Evolutionary conservation across 2,888 invertebrate genomes (phyloP).

Genomic region (Ophioninae sp.): DNA sequence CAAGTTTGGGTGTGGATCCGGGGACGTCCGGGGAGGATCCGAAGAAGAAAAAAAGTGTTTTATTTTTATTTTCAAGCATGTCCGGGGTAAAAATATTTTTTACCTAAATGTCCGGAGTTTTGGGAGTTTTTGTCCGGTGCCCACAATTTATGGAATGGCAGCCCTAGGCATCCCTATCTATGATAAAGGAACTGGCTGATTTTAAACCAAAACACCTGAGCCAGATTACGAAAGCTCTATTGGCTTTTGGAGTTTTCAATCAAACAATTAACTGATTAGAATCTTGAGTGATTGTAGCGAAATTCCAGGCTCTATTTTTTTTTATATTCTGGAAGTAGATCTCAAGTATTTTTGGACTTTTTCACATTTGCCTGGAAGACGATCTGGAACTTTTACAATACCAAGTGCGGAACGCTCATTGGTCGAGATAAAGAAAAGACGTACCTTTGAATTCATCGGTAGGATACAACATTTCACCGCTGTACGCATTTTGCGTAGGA

Average conservation of each 20-base stretch:
- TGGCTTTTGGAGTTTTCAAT: too few relatives aligned
- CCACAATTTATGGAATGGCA: too few relatives aligned
- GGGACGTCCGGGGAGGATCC: too few relatives aligned
- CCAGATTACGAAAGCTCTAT: background rate
- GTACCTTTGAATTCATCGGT: constrained; percentile 76
- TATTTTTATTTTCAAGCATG: too few relatives aligned
- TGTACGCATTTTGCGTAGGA: constrained; percentile 73
- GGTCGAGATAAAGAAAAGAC: constrained; percentile 5
- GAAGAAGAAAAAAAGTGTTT: too few relatives aligned
- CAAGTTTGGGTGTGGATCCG: too few relatives aligned
- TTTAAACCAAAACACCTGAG: background rate
- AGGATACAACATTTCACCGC: constrained; percentile 71
- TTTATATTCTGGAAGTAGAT: background rate
- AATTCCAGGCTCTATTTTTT: background rate
- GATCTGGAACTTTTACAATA: background rate
- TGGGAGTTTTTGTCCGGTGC: too few relatives aligned
- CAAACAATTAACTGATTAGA: background rate
- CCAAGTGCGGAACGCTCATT: background rate
- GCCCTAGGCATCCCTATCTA: too few relatives aligned
- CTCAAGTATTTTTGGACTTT: background rate
- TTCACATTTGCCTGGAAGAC: background rate
- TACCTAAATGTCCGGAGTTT: too few relatives aligned
- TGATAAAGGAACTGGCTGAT: too few relatives aligned
- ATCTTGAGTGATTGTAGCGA: background rate
- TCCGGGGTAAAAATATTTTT: too few relatives aligned